Percentiles rank a stretch among this genome's conserved stretches.
Evolutionary conservation across 2,113 vertebrate species (phyloP).

Genomic region (Crocuta crocuta): DNA sequence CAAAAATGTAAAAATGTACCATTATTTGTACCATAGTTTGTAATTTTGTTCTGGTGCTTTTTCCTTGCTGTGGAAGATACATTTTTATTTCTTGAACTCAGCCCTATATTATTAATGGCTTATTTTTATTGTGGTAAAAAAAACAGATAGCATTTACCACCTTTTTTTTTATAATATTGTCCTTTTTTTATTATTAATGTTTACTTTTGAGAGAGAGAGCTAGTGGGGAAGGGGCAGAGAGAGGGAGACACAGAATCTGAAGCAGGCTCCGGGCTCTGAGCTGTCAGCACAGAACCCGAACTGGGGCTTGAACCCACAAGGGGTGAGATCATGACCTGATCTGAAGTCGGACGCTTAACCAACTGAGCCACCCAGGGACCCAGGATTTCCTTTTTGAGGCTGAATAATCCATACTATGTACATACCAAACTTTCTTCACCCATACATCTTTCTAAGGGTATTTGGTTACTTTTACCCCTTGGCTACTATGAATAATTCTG

Average conservation of each 20-base stretch:
- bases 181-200: too few relatives aligned
- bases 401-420: not conserved
- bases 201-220: too few relatives aligned
- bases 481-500: not conserved
- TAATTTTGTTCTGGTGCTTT: not conserved
- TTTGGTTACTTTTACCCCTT: not conserved
- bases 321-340: too few relatives aligned
- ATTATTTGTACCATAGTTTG: not conserved
- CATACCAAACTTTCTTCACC: not conserved
- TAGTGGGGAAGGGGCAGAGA: too few relatives aligned
- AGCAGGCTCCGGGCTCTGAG: too few relatives aligned
- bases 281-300: too few relatives aligned
- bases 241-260: too few relatives aligned
- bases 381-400: not conserved
- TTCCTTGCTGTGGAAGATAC: not conserved
- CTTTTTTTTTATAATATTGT: not conserved
- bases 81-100: not conserved
- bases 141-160: not conserved
- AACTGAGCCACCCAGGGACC: too few relatives aligned
- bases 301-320: accelerated
- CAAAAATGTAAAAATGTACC: not conserved
- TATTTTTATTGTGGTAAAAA: not conserved
- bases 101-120: not conserved
- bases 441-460: not conserved
- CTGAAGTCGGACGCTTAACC: too few relatives aligned